These are phyloP conservation scores for Sphecodes monilicornis DNA, from an alignment of 2,888 invertebrate species.

Conservation along the genomic window DNA sequence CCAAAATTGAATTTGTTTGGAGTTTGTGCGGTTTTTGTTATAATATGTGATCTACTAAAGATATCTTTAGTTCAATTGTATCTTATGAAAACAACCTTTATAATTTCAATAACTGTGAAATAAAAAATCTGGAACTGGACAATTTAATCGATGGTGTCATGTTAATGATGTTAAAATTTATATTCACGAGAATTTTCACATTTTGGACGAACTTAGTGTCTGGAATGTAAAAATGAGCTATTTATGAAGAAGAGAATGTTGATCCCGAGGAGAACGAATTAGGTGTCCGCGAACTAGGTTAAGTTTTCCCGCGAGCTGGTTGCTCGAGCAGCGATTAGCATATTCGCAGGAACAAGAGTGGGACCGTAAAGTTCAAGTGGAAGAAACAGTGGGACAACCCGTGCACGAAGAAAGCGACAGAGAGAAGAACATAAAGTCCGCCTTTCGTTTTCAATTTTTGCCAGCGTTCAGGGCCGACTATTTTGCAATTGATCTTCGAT, in stretches of 20 bases:
- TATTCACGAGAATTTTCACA: too few relatives aligned
- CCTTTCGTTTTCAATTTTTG: slow-evolving; percentile 61
- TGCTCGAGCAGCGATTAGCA: slow-evolving; percentile 1
- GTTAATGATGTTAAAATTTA: too few relatives aligned
- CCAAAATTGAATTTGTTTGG: too few relatives aligned
- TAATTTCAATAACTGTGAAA: too few relatives aligned
- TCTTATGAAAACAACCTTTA: too few relatives aligned
- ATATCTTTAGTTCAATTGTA: too few relatives aligned
- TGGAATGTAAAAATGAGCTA: background rate
- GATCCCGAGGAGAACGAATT: background rate
- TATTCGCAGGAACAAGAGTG: slow-evolving; percentile 16
- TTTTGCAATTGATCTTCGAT: slow-evolving; percentile 76
- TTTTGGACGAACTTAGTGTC: too few relatives aligned
- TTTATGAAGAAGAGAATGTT: background rate
- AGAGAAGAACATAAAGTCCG: slow-evolving; percentile 25
- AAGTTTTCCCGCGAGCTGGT: background rate
- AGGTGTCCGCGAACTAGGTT: background rate
- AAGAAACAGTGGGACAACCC: slow-evolving; percentile 23
- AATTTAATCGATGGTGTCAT: too few relatives aligned
- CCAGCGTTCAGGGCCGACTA: slow-evolving; percentile 49
- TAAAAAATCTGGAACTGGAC: too few relatives aligned
- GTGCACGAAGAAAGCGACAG: slow-evolving; percentile 47
- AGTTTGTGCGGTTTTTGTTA: too few relatives aligned
- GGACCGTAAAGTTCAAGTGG: slow-evolving; percentile 35
- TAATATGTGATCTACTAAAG: too few relatives aligned